A percentile compares a stretch with the other conserved stretches of the same genome.
These are phyloP conservation scores for Oncorhynchus kisutch DNA, from an alignment of 2,113 vertebrate species.

Conservation along the genomic window DNA sequence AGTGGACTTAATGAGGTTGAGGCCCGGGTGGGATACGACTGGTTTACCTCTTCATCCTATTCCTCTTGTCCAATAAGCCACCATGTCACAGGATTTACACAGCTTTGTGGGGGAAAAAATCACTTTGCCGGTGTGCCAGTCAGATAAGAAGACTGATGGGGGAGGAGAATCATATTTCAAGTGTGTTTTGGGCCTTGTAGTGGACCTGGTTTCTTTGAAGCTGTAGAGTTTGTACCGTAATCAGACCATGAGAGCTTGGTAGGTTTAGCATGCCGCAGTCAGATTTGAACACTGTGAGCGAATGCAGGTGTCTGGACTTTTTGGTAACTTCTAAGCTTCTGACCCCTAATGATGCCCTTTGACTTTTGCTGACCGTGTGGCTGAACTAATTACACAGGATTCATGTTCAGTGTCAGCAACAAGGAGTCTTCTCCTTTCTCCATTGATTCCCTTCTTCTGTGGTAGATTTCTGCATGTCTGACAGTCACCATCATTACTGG, in stretches of 20 bases:
- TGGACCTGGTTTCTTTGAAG: slow-evolving; percentile 56
- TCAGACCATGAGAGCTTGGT: slow-evolving; percentile 28
- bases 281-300: slow-evolving; percentile 17
- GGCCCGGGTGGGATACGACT: slow-evolving; percentile 61
- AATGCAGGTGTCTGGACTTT: background rate
- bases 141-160: slow-evolving; percentile 34
- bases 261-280: slow-evolving; percentile 1
- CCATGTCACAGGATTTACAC: slow-evolving; percentile 56
- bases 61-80: slow-evolving; percentile 56
- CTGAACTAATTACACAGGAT: background rate
- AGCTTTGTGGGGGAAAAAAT: no score
- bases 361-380: slow-evolving; percentile 8
- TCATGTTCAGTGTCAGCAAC: background rate
- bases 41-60: slow-evolving; percentile 58
- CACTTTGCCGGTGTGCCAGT: no score
- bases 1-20: slow-evolving; percentile 61
- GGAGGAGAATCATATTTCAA: slow-evolving; percentile 37
- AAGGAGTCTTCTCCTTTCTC: background rate
- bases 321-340: slow-evolving; percentile 19
- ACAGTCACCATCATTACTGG: no score
- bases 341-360: no score
- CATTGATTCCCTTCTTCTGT: background rate
- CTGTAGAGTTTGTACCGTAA: slow-evolving; percentile 33
- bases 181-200: slow-evolving; percentile 40
- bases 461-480: slow-evolving; percentile 17